Percentiles rank a stretch among this genome's conserved stretches.
Evolutionary conservation across 2,888 invertebrate genomes (phyloP).

Genomic region (Galerucella pusilla): DNA sequence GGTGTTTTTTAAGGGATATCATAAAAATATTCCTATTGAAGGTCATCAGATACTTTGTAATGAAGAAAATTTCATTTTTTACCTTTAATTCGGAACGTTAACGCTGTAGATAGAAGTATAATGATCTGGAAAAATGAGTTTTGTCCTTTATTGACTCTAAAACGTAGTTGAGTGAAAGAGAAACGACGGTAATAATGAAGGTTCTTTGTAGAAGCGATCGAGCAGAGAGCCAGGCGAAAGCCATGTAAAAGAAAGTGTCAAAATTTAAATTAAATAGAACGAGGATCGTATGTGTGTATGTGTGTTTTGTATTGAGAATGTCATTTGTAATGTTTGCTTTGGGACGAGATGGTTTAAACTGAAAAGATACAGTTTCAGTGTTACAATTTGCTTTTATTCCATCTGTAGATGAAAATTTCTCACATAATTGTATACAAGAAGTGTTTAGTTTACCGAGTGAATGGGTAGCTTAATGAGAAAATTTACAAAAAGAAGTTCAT

Average conservation of each 20-base stretch:
- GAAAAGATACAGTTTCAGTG: background rate
- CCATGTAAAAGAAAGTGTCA: background rate
- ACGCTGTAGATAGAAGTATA: background rate
- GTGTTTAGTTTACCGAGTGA: too few species aligned
- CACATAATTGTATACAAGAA: too few species aligned
- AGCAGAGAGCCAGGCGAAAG: background rate
- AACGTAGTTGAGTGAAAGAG: background rate
- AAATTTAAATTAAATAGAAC: background rate
- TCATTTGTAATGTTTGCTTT: background rate
- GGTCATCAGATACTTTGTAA: too few species aligned
- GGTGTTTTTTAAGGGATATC: too few species aligned
- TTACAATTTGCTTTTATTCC: background rate
- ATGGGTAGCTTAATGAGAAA: too few species aligned
- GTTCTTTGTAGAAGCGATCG: conserved; percentile 2
- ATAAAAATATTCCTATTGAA: too few species aligned
- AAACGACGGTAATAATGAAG: background rate
- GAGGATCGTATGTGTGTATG: background rate
- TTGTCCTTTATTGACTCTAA: background rate
- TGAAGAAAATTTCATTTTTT: background rate
- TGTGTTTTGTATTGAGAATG: background rate
- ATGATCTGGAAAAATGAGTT: background rate
- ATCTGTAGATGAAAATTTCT: background rate
- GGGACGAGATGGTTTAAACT: background rate
- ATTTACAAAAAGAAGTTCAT: too few species aligned
- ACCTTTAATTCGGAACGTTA: background rate